Base-by-base conservation (phyloP, 2,888 invertebrate species). In the Bursaphelenchus okinawaensis region DNA sequence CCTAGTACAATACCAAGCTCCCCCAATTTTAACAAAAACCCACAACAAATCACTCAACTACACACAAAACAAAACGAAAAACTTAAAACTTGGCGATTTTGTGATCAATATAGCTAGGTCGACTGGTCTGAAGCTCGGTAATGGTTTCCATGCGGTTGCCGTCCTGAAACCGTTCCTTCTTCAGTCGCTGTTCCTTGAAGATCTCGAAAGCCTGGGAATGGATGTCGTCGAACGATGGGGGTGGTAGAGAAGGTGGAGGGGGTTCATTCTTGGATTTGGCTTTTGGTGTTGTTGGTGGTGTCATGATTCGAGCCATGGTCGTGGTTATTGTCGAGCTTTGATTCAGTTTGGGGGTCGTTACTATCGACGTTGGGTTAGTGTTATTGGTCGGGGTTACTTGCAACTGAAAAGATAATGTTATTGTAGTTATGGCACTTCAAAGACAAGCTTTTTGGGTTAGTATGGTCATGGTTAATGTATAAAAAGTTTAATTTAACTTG, bases 191-290 rank as follows among this genome's bases (percentile, higher is more conserved):
- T 20, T 70, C 63, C 40, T 70, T 71, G 52, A 68, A 68, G 26
- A 68, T 57, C 52, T 62, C 52, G 50, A 55, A 68, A 16, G 68
- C 68, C 55, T 68, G 69, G 19, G 64, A 55, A 28, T 68, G 69
- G 52, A 68, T 71, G 50, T 68, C 68, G 20, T 68, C 69, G 55
- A 68, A 68, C 4, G 68, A 55, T 9, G 69, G 28, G n/a, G 63
- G 68, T 12, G 27, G 27, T 19, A 62, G n/a, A 22, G 29, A 23
- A n/a, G 67, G 40, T 24, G 50, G 58, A n/a, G 51, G 58, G 20
- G 52, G 23, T 26, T 64, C 28, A 12, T 22, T n/a, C 19, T 24
- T 26, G 40, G 65, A 51, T 23, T 57, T 52, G 24, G 23, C 29
- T 52, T 67, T 67, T 26, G 51, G 29, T 19, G 24, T 31, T 23